phyloP scores from a whole-genome alignment of 1,140 invertebrate species.

The Laupala kohalensis region DNA sequence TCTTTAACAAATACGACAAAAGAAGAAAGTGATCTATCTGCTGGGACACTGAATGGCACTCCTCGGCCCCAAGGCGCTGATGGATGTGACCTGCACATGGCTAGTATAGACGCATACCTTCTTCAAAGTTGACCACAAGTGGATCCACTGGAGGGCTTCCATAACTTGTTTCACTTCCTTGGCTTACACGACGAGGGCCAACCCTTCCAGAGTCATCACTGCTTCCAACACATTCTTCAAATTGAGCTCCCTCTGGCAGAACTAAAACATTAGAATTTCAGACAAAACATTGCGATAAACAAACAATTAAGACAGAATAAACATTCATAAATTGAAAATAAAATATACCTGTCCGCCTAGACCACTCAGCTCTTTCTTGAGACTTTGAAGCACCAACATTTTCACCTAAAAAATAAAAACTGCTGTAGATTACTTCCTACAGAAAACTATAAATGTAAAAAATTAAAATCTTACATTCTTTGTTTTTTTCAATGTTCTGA shows the following conservation, averaged over 20 bases:
- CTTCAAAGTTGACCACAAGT: constrained; percentile 59
- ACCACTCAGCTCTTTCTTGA: constrained; percentile 11
- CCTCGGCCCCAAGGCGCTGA: neutral
- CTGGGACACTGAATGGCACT: constrained; percentile 5
- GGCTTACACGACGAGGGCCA: constrained; percentile 15
- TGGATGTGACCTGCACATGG: constrained; percentile 15
- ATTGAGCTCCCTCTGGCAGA: constrained; percentile 2
- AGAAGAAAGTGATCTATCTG: neutral
- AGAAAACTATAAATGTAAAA: neutral
- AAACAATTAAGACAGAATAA: neutral
- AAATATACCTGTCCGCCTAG: constrained; percentile 16
- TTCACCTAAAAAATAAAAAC: constrained; percentile 1
- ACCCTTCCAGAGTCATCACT: constrained; percentile 12
- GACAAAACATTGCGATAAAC: neutral
- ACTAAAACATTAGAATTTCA: neutral
- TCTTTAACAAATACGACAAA: neutral
- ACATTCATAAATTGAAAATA: neutral
- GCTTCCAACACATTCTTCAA: constrained; percentile 8
- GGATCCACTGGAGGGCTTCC: constrained; percentile 32
- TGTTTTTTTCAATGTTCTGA: constrained; percentile 14
- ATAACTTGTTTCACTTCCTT: constrained; percentile 18
- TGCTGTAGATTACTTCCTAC: neutral
- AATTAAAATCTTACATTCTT: constrained; percentile 16
- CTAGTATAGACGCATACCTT: constrained; percentile 63
- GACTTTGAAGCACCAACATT: constrained; percentile 3